A percentile compares a stretch with the other conserved stretches of the same genome.
Evolutionary conservation across 2,113 vertebrate genomes (phyloP).

Genomic region (Hiodon alosoides): DNA sequence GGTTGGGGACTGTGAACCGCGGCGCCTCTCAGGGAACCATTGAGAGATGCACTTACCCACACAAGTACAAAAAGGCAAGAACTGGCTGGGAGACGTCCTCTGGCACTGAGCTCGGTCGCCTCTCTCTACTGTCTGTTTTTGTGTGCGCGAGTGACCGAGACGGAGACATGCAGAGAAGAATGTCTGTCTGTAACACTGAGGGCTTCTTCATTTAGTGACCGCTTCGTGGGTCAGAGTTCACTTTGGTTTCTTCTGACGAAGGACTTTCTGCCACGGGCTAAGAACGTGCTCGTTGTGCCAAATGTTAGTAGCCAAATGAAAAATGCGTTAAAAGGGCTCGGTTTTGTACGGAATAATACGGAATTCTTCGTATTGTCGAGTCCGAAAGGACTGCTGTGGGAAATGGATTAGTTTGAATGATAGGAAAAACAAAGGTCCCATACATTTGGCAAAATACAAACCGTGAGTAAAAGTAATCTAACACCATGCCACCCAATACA

Average conservation of each 20-base stretch:
- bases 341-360: slow-evolving; percentile 31
- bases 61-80: slow-evolving; percentile 98
- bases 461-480: slow-evolving; percentile 58
- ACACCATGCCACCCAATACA: slow-evolving; percentile 66
- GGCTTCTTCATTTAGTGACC: slow-evolving; percentile 26
- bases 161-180: not conserved
- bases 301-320: not conserved
- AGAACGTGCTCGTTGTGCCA: not conserved
- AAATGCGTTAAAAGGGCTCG: not conserved
- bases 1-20: slow-evolving; percentile 95
- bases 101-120: not conserved
- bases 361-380: slow-evolving; percentile 38
- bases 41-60: slow-evolving; percentile 98
- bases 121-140: slow-evolving; percentile 9
- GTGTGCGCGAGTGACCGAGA: not conserved
- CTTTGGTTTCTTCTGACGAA: slow-evolving; percentile 53
- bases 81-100: not conserved
- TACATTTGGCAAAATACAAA: slow-evolving; percentile 52
- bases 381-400: not conserved
- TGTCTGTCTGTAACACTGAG: too few relatives aligned
- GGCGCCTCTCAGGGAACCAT: slow-evolving; percentile 98
- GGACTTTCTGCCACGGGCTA: slow-evolving; percentile 15
- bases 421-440: slow-evolving; percentile 43
- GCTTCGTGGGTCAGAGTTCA: slow-evolving; percentile 54
- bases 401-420: slow-evolving; percentile 17